These are phyloP conservation scores for Pseudomugil tenellus DNA, from an alignment of 2,797 vertebrate species.

Conservation along the genomic window DNA sequence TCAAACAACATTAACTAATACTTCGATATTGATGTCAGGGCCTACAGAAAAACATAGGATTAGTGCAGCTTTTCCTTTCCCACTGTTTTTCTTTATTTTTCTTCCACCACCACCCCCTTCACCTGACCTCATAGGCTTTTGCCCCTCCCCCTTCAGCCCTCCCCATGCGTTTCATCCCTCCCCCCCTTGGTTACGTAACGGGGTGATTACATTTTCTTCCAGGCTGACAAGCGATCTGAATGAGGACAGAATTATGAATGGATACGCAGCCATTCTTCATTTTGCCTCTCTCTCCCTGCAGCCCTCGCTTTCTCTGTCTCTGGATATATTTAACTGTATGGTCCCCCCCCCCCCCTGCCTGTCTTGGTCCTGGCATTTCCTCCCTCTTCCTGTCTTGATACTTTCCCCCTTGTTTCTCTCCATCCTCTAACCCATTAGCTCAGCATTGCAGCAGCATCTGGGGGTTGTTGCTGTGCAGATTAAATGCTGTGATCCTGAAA, in stretches of 20 bases:
- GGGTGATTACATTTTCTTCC: conserved; percentile 29
- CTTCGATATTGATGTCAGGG: not conserved
- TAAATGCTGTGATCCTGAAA: conserved; percentile 82
- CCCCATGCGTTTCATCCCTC: not conserved
- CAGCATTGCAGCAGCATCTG: conserved; percentile 43
- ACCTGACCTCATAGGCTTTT: conserved; percentile 37
- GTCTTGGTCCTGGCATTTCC: conserved; percentile 1
- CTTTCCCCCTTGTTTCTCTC: conserved; percentile 12
- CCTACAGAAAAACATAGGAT: not conserved
- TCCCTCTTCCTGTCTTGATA: not conserved
- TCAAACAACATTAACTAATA: conserved; percentile 2
- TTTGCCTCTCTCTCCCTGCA: conserved; percentile 24
- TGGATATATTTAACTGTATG: not conserved
- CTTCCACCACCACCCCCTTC: conserved; percentile 22
- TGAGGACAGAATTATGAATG: conserved; percentile 75
- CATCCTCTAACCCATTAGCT: conserved; percentile 28
- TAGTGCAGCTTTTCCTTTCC: not conserved
- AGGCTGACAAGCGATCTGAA: conserved; percentile 53
- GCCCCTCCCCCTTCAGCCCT: not conserved
- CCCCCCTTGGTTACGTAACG: conserved; percentile 35
- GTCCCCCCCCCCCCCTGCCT: conserved; percentile 9
- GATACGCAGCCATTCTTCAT: conserved; percentile 77
- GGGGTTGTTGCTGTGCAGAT: conserved; percentile 85
- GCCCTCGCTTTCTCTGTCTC: conserved; percentile 12
- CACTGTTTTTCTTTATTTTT: conserved; percentile 2